Evolutionary conservation across 2,797 vertebrate species (phyloP), one percentile per base, ranked within the genome.

Genomic region (Sandelia bainsii): DNA sequence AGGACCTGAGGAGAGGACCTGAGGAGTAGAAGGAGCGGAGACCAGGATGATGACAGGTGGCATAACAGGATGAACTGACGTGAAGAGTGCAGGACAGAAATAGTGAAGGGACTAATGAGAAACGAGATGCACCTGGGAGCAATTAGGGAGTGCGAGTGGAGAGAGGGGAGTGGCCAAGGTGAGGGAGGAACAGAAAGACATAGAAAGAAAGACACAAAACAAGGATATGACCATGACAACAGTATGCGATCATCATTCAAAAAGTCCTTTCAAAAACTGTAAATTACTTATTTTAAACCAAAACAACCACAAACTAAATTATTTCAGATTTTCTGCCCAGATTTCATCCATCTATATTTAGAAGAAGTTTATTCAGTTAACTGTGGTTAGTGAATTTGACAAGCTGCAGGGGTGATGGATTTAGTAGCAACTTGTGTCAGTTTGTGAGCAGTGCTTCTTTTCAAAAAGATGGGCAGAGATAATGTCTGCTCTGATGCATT

Each of bases 401-500:
- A 49, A 68, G 57, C 48, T 59, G 51, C 46, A 11, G 65, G 75
- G 62, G 39, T 80, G 74, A 80, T 75, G 65, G 75, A 73, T 82
- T 79, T 54, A 62, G 69, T 20, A 49, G 69, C 72, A 71, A 54
- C 75, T 77, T 16, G 4, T 70, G 77, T 76, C 66, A 74, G 34
- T 74, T 82, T 54, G 32, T 42, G 62, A 69, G 75, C 37, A 8
- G 54, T 14, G 45, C 25, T 65, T 62, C 52, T 62, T 77, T 70
- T 80, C 66, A 76, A 73, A 79, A 79, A 70, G 49, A 40, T 16
- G n/a, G 66, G 72, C 68, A 62, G 62, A 80, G 74, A 76, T 88
- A 44, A 69, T 37, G 58, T 53, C 57, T 3, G 14, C 64, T 51
- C 56, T 88, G 89, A 93, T 89, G 77, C 66, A 92, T 89, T 39